A percentile compares a stretch with the other conserved stretches of the same genome.
phyloP scores from a whole-genome alignment of 2,888 invertebrate species.

The Sphaeridia pumilis region DNA sequence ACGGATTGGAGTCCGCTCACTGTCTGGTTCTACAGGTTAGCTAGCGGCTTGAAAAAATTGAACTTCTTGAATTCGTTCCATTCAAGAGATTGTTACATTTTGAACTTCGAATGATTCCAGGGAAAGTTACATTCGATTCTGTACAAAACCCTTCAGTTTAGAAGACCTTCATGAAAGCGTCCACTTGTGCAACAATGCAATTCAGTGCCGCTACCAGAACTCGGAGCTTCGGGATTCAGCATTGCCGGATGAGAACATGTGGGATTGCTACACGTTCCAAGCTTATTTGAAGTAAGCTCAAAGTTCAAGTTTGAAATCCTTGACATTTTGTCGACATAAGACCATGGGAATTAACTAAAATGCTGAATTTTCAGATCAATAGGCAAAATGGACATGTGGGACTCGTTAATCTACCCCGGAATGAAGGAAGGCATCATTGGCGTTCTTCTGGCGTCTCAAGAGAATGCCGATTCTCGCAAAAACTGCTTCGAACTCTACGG shows the following conservation, averaged over 20 bases:
- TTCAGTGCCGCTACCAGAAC: slow-evolving; percentile 66
- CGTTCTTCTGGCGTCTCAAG: slow-evolving; percentile 65
- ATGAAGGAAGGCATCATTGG: slow-evolving; percentile 72
- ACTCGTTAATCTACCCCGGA: slow-evolving; percentile 56
- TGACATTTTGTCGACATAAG: no score
- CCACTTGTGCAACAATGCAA: slow-evolving; percentile 85
- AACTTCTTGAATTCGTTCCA: neutral
- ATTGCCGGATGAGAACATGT: slow-evolving; percentile 71
- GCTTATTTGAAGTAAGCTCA: slow-evolving; percentile 50
- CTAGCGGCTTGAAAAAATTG: slow-evolving; percentile 6
- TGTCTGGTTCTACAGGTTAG: slow-evolving; percentile 81
- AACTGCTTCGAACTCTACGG: slow-evolving; percentile 83
- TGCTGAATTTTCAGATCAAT: slow-evolving; percentile 11
- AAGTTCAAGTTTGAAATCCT: no score
- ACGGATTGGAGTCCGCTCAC: slow-evolving; percentile 81
- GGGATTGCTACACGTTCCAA: slow-evolving; percentile 62
- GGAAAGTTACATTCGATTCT: slow-evolving; percentile 84
- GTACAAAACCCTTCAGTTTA: slow-evolving; percentile 75
- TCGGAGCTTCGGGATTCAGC: slow-evolving; percentile 42
- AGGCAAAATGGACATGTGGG: slow-evolving; percentile 18
- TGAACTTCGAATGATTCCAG: no score
- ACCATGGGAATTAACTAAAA: no score
- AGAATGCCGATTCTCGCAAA: slow-evolving; percentile 45
- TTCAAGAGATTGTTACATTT: neutral
- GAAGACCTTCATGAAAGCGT: slow-evolving; percentile 83